Percentiles rank a stretch among this genome's conserved stretches.
Evolutionary conservation across 1,140 invertebrate species (phyloP).

Genomic region (Zaprionus taronus): DNA sequence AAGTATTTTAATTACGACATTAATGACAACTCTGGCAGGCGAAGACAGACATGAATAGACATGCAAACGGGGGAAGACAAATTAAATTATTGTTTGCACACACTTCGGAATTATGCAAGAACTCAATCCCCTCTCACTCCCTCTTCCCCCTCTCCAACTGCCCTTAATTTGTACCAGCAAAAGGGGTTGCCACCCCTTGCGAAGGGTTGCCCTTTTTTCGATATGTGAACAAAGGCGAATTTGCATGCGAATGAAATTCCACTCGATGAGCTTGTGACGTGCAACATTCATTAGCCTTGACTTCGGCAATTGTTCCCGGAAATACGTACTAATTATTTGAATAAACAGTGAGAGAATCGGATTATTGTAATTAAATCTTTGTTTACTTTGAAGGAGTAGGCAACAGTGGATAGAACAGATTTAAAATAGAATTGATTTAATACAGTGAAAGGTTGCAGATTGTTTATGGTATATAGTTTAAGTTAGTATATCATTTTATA

Average conservation of each 20-base stretch:
- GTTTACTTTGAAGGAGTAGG: neutral
- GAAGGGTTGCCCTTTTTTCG: conserved; percentile 30
- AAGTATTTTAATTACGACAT: conserved; percentile 62
- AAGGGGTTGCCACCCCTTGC: conserved; percentile 38
- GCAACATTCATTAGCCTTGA: conserved; percentile 54
- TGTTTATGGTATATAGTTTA: neutral
- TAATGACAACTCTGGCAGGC: conserved; percentile 31
- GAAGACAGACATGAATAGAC: neutral
- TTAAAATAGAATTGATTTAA: neutral
- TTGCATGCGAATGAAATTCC: conserved; percentile 39
- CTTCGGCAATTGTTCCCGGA: conserved; percentile 16
- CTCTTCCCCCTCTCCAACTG: neutral
- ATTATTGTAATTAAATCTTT: conserved; percentile 2
- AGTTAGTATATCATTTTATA: too few relatives aligned
- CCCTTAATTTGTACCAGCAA: conserved; percentile 42
- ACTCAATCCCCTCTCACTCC: neutral
- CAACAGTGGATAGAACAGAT: neutral
- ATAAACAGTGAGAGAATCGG: conserved; percentile 27
- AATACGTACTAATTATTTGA: conserved; percentile 30
- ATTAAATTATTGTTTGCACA: conserved; percentile 77
- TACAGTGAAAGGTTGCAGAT: neutral
- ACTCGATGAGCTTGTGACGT: neutral
- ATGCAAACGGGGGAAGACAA: conserved; percentile 22
- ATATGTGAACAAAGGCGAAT: conserved; percentile 57
- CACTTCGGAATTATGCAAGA: conserved; percentile 43